Percentiles rank a stretch among this genome's conserved stretches.
Evolutionary conservation across 2,888 invertebrate species (phyloP).

Genomic region (Parasteatoda lunata): DNA sequence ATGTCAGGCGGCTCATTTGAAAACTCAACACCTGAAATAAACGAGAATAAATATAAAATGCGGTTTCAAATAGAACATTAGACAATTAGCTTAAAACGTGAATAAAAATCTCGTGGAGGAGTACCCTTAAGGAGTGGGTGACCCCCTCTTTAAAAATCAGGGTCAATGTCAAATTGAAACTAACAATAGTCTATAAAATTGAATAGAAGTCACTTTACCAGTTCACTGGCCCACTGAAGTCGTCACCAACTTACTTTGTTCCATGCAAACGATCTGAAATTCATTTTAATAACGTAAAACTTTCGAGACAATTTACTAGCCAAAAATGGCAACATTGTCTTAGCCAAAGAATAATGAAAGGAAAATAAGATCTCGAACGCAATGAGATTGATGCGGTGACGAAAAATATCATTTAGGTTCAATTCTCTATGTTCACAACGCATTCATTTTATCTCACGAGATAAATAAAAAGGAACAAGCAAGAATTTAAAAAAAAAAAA

Average conservation of each 20-base stretch:
- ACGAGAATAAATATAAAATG: constrained; percentile 1
- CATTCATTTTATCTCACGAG: too few species aligned
- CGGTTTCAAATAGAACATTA: neutral
- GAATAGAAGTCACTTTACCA: constrained; percentile 23
- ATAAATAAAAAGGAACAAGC: too few species aligned
- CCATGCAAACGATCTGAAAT: neutral
- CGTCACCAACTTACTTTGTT: neutral
- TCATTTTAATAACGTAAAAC: neutral
- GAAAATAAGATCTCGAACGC: too few species aligned
- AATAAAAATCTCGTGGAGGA: constrained; percentile 7
- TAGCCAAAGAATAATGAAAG: neutral
- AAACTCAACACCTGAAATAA: constrained; percentile 4
- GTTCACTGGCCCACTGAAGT: constrained; percentile 30
- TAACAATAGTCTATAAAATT: constrained; percentile 25
- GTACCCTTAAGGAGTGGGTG: constrained; percentile 42
- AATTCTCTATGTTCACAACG: too few species aligned
- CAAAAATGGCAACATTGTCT: neutral
- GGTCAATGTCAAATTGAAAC: constrained; percentile 53
- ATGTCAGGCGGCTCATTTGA: constrained; percentile 25
- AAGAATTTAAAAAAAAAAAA: too few species aligned
- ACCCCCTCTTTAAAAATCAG: constrained; percentile 38
- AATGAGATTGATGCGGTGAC: too few species aligned
- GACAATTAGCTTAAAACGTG: neutral
- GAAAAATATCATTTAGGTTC: too few species aligned
- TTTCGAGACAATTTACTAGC: neutral